These are phyloP conservation scores for Bombus balteatus DNA, from an alignment of 1,140 invertebrate species.

Conservation along the genomic window DNA sequence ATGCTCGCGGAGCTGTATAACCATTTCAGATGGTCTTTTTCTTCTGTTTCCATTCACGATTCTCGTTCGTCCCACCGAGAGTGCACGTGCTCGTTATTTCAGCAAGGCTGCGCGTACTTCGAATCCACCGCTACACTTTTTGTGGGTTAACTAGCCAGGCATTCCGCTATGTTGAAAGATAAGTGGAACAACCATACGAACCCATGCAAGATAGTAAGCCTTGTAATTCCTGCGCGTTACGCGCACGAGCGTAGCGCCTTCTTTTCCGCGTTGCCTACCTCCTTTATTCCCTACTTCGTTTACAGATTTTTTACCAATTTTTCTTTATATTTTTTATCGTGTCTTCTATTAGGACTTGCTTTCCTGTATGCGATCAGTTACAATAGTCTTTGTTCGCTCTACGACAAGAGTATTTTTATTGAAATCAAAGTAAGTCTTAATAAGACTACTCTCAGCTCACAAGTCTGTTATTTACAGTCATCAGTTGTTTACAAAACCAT, in stretches of 20 bases:
- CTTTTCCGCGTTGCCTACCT: neutral
- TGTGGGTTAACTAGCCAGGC: conserved; percentile 69
- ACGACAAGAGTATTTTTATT: too few relatives aligned
- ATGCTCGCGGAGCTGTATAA: neutral
- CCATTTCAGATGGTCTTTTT: neutral
- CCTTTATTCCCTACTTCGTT: too few relatives aligned
- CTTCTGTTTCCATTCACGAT: conserved; percentile 16
- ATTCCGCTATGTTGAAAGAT: conserved; percentile 69
- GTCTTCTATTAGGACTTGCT: too few relatives aligned
- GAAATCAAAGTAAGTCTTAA: too few relatives aligned
- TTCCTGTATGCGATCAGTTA: too few relatives aligned
- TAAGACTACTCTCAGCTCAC: too few relatives aligned
- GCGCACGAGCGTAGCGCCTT: conserved; percentile 28
- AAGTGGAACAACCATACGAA: conserved; percentile 66
- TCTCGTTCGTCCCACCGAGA: neutral
- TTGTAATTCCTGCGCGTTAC: conserved; percentile 32
- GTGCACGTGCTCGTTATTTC: conserved; percentile 56
- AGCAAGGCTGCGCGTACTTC: conserved; percentile 41
- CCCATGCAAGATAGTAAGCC: conserved; percentile 16
- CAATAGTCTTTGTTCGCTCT: too few relatives aligned
- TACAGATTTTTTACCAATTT: neutral
- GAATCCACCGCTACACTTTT: conserved; percentile 52
- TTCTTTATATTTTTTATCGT: neutral
- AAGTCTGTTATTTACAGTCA: too few relatives aligned
- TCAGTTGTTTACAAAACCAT: too few relatives aligned